Evolutionary conservation across 2,113 vertebrate genomes (phyloP).

Genomic region (Bungarus multicinctus): DNA sequence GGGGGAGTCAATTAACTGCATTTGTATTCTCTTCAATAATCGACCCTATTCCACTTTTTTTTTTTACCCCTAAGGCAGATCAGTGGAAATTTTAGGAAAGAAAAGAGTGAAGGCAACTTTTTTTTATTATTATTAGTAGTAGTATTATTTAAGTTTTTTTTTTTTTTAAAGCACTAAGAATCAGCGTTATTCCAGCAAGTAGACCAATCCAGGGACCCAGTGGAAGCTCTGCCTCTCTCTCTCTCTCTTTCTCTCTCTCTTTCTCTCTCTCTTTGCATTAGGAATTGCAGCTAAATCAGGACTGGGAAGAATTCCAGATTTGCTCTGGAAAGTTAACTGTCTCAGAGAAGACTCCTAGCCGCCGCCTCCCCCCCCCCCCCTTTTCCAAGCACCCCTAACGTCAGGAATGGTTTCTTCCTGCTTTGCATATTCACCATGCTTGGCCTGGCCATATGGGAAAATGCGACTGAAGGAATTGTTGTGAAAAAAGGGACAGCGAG

Average conservation of each 20-base stretch:
- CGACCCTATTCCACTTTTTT: slow-evolving; percentile 71
- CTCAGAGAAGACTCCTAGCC: slow-evolving; percentile 68
- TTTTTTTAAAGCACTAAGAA: slow-evolving; percentile 7
- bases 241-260: slow-evolving; percentile 43
- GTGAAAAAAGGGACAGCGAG: slow-evolving; percentile 86
- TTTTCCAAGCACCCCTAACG: slow-evolving; percentile 63
- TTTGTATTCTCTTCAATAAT: slow-evolving; percentile 80
- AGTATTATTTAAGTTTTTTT: neutral
- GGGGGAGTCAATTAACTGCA: slow-evolving; percentile 78
- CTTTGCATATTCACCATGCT: slow-evolving; percentile 95
- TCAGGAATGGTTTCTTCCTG: slow-evolving; percentile 85
- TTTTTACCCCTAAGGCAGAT: slow-evolving; percentile 73
- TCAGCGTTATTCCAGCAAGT: slow-evolving; percentile 57
- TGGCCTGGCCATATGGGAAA: slow-evolving; percentile 93
- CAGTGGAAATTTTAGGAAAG: slow-evolving; percentile 71
- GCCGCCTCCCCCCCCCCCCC: slow-evolving; percentile 62
- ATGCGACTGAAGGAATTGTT: slow-evolving; percentile 96
- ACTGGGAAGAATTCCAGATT: slow-evolving; percentile 79
- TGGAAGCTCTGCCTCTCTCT: slow-evolving; percentile 65
- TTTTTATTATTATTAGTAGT: neutral
- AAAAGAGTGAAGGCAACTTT: slow-evolving; percentile 59
- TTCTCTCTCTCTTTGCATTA: slow-evolving; percentile 60
- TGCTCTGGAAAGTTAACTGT: slow-evolving; percentile 75
- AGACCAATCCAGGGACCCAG: slow-evolving; percentile 72
- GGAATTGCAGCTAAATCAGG: slow-evolving; percentile 69